Evolutionary conservation across 2,113 vertebrate species (phyloP).

Genomic region (Asarcornis scutulata): DNA sequence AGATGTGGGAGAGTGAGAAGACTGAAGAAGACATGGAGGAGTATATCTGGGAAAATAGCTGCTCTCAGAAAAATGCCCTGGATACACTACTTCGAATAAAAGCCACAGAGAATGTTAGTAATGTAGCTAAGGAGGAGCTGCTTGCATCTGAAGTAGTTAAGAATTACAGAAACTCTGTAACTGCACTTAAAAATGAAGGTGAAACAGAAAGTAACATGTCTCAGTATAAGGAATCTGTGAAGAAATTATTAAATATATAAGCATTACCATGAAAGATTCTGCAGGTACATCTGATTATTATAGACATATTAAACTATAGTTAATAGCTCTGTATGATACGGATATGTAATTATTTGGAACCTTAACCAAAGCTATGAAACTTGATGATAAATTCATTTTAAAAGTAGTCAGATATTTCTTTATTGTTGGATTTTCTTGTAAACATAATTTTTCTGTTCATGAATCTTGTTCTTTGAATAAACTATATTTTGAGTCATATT

Average conservation of each 20-base stretch:
- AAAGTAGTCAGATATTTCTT: background rate
- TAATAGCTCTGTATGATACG: background rate
- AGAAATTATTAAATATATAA: slow-evolving; percentile 79
- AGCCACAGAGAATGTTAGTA: slow-evolving; percentile 56
- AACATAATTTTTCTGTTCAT: background rate
- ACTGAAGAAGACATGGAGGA: slow-evolving; percentile 91
- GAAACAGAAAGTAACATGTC: slow-evolving; percentile 82
- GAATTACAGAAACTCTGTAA: slow-evolving; percentile 84
- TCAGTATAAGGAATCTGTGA: slow-evolving; percentile 91
- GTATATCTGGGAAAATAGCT: slow-evolving; percentile 89
- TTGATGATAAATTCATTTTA: background rate
- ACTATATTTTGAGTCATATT: background rate
- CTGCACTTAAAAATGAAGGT: slow-evolving; percentile 86
- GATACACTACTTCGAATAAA: slow-evolving; percentile 79
- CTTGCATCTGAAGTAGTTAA: slow-evolving; percentile 80
- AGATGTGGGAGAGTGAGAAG: slow-evolving; percentile 90
- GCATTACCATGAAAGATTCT: background rate
- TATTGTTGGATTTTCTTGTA: background rate
- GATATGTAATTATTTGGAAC: background rate
- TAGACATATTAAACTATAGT: background rate
- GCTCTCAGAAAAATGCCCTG: slow-evolving; percentile 85
- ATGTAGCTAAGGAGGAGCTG: slow-evolving; percentile 77
- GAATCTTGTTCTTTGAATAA: slow-evolving; percentile 41
- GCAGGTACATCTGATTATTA: background rate
- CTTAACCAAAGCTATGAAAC: background rate